Base-by-base conservation (phyloP, 2,888 invertebrate genomes). In the Mermis nigrescens region DNA sequence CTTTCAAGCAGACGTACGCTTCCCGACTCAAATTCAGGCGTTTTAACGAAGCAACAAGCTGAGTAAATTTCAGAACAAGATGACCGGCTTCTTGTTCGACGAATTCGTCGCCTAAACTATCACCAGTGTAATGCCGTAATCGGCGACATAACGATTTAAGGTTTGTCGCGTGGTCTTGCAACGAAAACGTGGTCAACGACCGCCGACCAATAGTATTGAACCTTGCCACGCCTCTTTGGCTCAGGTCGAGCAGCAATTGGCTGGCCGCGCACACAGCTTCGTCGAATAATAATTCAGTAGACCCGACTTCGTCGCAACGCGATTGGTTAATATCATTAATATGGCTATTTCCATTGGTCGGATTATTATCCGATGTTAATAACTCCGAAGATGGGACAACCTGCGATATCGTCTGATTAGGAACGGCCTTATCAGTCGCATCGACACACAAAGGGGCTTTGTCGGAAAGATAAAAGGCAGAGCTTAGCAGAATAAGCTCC, bases 1-100 rank as follows among this genome's bases (percentile, higher is more conserved):
- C 91, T 80, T 95, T 94, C 70, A 95, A 83, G 77, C 92, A 92
- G 73, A 94, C 92, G 75, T 94, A 94, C 75, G 95, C 94, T 76
- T 94, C 91, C 83, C 89, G 86, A 67, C 86, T 82, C 62, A 95
- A 82, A 72, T 85, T 85, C 70, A 92, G 85, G 60, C 73, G 68
- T 65, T 88, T 82, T 77, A 95, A 92, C 79, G 87, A 86, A 71
- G 89, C 82, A 60, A 92, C 89, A 68, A 95, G 87, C 72, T 87
- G 85, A 32, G 94, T 92, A 79, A 95, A 88, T 77, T 88, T 87
- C 76, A 90, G 89, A 64, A 95, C 90, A 81, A 95, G 86, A 65
- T 86, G 82, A 4, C 92, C 91, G n/a, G 92, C 91, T 76, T 94
- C 94, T 67, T 87, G 82, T 68, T 86, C 81, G 65, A 91, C 57